A percentile compares a stretch with the other conserved stretches of the same genome.
phyloP scores from a whole-genome alignment of 1,140 invertebrate genomes.

The Bombus picipes region DNA sequence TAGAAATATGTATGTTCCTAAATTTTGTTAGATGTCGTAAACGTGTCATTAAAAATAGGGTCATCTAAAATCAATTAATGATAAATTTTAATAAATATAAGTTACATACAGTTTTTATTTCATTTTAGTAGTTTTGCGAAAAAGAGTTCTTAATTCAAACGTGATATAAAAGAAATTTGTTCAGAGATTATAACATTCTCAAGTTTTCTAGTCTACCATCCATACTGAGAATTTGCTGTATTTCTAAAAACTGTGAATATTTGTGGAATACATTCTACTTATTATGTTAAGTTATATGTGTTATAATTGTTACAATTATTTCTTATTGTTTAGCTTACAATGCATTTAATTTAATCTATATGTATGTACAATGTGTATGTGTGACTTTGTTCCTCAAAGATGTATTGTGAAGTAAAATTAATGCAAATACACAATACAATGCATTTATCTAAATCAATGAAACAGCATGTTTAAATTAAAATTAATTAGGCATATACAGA shows the following conservation, averaged over 20 bases:
- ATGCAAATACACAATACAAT: neutral
- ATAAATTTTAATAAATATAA: neutral
- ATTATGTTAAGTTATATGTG: slow-evolving; percentile 21
- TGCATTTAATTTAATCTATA: slow-evolving; percentile 34
- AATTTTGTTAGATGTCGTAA: neutral
- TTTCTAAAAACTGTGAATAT: slow-evolving; percentile 40
- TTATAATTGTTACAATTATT: slow-evolving; percentile 34
- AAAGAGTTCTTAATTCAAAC: neutral
- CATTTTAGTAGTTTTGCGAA: neutral
- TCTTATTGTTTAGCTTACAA: neutral
- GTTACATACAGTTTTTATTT: neutral
- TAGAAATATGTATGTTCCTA: neutral
- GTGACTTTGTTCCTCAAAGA: slow-evolving; percentile 11
- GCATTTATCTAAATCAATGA: slow-evolving; percentile 18
- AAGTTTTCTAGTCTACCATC: slow-evolving; percentile 35
- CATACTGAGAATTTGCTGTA: slow-evolving; percentile 10
- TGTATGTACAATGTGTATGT: slow-evolving; percentile 15
- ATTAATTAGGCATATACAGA: neutral
- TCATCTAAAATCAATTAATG: neutral
- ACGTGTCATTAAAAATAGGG: neutral
- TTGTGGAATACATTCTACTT: slow-evolving; percentile 30
- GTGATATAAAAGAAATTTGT: neutral
- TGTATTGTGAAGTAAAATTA: slow-evolving; percentile 9
- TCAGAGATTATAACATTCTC: neutral
- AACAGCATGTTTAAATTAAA: neutral